Base-by-base conservation (phyloP, 1,140 invertebrate species). In the Calycopis cecrops region DNA sequence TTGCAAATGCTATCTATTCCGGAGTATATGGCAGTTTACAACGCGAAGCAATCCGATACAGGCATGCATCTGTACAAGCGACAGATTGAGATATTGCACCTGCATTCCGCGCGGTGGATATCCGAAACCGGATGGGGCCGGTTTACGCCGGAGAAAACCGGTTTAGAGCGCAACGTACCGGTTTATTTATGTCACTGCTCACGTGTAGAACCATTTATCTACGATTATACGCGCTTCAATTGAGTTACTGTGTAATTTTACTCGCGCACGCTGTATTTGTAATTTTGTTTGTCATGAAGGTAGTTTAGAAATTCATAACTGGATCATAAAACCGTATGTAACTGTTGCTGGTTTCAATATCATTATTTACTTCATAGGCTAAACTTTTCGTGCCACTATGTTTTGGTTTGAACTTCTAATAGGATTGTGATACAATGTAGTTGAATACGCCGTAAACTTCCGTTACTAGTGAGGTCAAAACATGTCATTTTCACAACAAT, bases 81-180 rank as follows among this genome's bases (percentile, higher is more conserved):
- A 68, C 65, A 65, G 49, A 65, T 62, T 65, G 65, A 68, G 64
- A 66, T 64, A 68, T 65, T 65, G 65, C 65, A 62, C 62, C 65
- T 62, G 62, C 62, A 68, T 58, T 60, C 52, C 59, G 49, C 18
- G 48, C 56, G 52, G 53, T 63, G 52, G 48, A 57, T 62, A 60
- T 60, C 48, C 55, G 40, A 61, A 62, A 62, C 65, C 62, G 60
- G 62, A 62, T 62, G 57, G 54, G 48, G 37, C 58, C 58, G 57
- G 62, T 62, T 61, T 62, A 48, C 50, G 47, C 48, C 58, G 56
- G 58, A 60, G 55, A 50, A 57, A 57, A 62, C 55, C 52, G 55
- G 47, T 57, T 62, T 57, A 65, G 17, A 51, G 52, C 47, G 47
- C 35, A 48, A 44, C 52, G 35, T 42, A 37, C 55, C 55, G 50